A percentile compares a stretch with the other conserved stretches of the same genome.
Conservation (phyloP, 1,140 invertebrate species). For the Trichonephila clavata region DNA sequence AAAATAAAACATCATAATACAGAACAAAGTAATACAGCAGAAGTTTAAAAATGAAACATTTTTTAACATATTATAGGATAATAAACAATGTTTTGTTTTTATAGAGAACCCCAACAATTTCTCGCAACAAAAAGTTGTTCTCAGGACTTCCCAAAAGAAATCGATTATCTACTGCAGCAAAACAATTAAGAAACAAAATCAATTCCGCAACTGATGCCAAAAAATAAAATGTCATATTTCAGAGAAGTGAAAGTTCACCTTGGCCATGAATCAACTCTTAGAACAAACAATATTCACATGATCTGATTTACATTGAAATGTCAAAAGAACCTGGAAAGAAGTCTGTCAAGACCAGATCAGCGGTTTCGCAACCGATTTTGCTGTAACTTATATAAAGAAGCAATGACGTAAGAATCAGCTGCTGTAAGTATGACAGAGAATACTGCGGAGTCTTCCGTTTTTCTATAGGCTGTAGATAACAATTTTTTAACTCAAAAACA, state of each 20-base stretch:
- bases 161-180: too few species aligned
- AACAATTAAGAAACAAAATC: too few species aligned
- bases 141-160: too few species aligned
- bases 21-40: too few species aligned
- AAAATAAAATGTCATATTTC: not conserved
- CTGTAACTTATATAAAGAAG: not conserved
- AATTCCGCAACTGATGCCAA: not conserved
- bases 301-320: constrained; percentile 12
- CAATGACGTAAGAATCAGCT: constrained; percentile 4
- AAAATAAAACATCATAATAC: too few species aligned
- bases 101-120: too few species aligned
- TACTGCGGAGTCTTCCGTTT: not conserved
- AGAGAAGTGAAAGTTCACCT: not conserved
- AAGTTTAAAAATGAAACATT: too few species aligned
- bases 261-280: not conserved
- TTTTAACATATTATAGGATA: too few species aligned
- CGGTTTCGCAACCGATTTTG: not conserved
- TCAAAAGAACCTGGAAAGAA: not conserved
- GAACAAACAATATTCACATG: not conserved
- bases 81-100: too few species aligned
- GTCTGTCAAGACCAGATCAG: not conserved
- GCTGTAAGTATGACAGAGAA: not conserved
- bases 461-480: not conserved
- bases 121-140: too few species aligned
- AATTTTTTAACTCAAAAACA: not conserved